These are phyloP conservation scores for Podargus strigoides DNA, from an alignment of 2,797 vertebrate species.

Conservation along the genomic window DNA sequence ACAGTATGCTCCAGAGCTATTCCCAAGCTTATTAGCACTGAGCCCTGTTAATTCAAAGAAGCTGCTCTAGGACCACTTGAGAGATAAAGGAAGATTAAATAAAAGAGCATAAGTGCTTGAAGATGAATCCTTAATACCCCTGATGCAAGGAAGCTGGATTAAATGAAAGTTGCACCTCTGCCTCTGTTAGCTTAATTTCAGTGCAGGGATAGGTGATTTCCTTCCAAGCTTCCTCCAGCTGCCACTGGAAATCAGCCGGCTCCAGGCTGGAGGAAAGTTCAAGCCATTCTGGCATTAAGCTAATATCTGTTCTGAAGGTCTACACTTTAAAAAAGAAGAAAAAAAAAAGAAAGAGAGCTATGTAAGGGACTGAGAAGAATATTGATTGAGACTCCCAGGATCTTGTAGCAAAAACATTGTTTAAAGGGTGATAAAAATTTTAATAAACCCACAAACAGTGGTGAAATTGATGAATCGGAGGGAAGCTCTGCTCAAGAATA, in stretches of 20 bases:
- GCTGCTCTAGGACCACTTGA: neutral
- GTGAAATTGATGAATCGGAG: neutral
- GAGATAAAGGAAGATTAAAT: constrained; percentile 32
- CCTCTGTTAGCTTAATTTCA: neutral
- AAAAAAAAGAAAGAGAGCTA: neutral
- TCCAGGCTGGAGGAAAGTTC: neutral
- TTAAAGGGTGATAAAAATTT: neutral
- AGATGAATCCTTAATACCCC: constrained; percentile 8
- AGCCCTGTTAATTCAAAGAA: constrained; percentile 30
- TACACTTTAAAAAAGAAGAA: neutral
- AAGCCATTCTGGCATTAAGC: neutral
- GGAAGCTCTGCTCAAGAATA: neutral
- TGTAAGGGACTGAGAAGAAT: neutral
- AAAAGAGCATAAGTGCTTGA: neutral
- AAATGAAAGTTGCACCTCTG: neutral
- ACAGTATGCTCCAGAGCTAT: neutral
- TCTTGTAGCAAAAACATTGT: neutral
- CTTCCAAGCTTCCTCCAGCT: neutral
- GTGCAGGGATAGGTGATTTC: neutral
- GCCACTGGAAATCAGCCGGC: neutral
- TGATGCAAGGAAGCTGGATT: neutral
- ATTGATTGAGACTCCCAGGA: neutral
- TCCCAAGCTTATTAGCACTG: neutral
- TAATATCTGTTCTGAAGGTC: neutral
- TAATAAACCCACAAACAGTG: neutral